phyloP scores from a whole-genome alignment of 2,113 vertebrate genomes.

The Cavia aperea region DNA sequence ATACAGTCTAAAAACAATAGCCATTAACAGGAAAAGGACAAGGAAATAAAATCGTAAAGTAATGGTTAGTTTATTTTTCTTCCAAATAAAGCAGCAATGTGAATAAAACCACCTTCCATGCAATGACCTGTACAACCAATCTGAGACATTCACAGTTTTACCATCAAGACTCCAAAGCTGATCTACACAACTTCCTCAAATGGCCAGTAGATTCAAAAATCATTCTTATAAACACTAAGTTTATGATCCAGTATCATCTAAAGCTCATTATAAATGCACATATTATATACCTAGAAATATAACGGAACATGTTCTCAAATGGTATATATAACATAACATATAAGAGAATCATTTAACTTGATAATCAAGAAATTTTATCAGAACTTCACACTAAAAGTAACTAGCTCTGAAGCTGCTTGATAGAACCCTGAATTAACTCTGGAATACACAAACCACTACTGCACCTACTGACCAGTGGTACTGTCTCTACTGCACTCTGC shows the following conservation, averaged over 20 bases:
- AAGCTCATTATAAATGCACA: not conserved
- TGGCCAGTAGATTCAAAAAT: not conserved
- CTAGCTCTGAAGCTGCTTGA: not conserved
- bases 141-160: not conserved
- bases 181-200: not conserved
- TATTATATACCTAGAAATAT: not conserved
- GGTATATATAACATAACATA: not conserved
- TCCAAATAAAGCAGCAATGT: not conserved
- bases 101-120: not conserved
- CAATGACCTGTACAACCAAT: not conserved
- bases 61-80: not conserved
- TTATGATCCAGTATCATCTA: not conserved
- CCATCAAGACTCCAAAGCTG: not conserved
- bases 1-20: not conserved
- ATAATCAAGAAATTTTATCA: not conserved
- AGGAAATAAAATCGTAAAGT: not conserved
- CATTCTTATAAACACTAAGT: not conserved
- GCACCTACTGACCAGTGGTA: accelerated
- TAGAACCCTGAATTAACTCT: not conserved
- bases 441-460: accelerated
- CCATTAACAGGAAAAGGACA: not conserved
- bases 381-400: not conserved
- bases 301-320: not conserved
- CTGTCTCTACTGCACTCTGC: not conserved
- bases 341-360: not conserved